phyloP scores from a whole-genome alignment of 2,888 invertebrate species.

The Scelioninae gen. 2 region DNA sequence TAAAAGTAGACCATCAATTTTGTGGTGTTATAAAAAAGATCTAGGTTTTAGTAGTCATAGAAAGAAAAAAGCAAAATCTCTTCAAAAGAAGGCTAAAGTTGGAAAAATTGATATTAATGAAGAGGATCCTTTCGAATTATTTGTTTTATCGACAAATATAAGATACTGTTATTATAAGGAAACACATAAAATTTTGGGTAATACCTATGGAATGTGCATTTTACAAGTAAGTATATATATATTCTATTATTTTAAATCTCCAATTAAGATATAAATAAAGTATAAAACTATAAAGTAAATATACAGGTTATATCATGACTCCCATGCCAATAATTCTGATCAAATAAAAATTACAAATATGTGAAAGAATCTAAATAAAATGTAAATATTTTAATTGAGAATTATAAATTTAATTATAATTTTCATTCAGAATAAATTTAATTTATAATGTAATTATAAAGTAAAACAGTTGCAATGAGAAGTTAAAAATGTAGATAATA shows the following conservation, averaged over 20 bases:
- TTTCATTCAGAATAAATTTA: no score
- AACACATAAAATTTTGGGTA: constrained; percentile 97
- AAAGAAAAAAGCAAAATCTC: constrained; percentile 91
- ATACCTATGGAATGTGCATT: constrained; percentile 97
- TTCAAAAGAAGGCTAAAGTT: constrained; percentile 89
- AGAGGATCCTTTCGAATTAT: constrained; percentile 97
- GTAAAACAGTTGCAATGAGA: no score
- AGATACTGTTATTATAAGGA: constrained; percentile 98
- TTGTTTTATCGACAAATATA: constrained; percentile 96
- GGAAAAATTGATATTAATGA: constrained; percentile 93
- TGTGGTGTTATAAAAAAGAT: constrained; percentile 98
- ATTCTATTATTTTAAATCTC: not conserved
- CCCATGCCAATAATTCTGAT: no score
- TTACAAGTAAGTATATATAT: constrained; percentile 81
- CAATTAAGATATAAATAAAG: no score
- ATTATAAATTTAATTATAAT: no score
- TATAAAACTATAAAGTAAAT: no score
- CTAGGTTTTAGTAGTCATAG: constrained; percentile 84
- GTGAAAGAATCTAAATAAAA: no score
- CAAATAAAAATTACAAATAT: no score
- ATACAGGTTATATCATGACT: no score
- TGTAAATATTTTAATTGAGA: no score
- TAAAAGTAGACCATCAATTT: constrained; percentile 92
- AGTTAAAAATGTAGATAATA: no score
- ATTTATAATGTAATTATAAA: no score